Base-by-base conservation (phyloP, 2,888 invertebrate genomes). In the Clunio marinus region DNA sequence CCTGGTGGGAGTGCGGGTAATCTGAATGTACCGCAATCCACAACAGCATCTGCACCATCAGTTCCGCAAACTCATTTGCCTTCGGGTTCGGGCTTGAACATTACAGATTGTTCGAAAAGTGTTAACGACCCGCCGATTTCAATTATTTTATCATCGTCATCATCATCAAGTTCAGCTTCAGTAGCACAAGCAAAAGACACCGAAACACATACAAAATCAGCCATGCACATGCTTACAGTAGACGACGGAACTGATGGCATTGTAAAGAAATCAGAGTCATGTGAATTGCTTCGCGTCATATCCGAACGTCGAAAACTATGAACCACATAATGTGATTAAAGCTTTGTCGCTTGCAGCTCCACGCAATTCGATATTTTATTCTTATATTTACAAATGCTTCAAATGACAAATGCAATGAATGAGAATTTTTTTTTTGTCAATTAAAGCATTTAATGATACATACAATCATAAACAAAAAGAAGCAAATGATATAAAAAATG, bases 231-330 rank as follows among this genome's bases (percentile, higher is more conserved):
- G n/a, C 32, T 69, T 27, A 65, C 28, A n/a, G 69, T 69, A 41
- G 41, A 60, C 15, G 59, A 58, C 41, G 45, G n/a, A n/a, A 17
- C 10, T 3, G 67, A 59, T 60, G 72, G 74, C 58, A 73, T 72
- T 68, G 66, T 76, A 1, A 74, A 73, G 69, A 79, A 78, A 70
- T 78, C 79, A 13, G 79, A 79, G 59, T 76, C 79, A 2, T 76
- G 77, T 13, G 79, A 79, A 73, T 77, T 79, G 17, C 69, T 79
- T 71, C 75, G 79, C 46, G 79, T 79, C 58, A 79, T 79, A 68
- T 78, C 79, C 63, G 79, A 79, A 71, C 75, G 79, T 10, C 72
- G 79, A 3, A 68, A 68, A 37, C 37, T 68, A 17, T 68, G 68
- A 68, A 37, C n/a, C n/a, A n/a, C n/a, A n/a, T n/a, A n/a, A 51